Conservation (phyloP, 1,140 invertebrate species). For the Neodiprion virginianus region DNA sequence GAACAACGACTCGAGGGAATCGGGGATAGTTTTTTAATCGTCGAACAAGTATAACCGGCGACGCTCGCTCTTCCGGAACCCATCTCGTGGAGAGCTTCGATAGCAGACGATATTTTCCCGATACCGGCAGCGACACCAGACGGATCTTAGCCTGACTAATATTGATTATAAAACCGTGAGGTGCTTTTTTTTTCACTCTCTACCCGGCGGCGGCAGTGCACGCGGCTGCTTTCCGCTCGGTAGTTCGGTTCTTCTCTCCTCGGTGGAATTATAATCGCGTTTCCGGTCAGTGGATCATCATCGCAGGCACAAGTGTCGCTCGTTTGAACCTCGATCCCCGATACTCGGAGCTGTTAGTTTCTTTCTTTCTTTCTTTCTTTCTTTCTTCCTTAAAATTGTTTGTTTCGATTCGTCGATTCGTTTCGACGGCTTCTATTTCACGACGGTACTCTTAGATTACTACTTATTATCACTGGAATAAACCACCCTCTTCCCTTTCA, state of each 20-base stretch:
- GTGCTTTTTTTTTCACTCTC: conserved; percentile 28
- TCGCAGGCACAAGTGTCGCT: too few relatives aligned
- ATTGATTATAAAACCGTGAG: conserved; percentile 51
- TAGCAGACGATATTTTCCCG: conserved; percentile 6
- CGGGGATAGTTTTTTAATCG: neutral
- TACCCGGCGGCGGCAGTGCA: conserved; percentile 16
- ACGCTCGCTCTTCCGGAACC: neutral
- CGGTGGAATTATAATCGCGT: neutral
- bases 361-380: too few relatives aligned
- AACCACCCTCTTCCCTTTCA: too few relatives aligned
- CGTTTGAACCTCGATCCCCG: too few relatives aligned
- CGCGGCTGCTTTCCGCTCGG: neutral
- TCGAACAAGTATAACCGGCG: neutral
- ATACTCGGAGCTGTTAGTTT: too few relatives aligned
- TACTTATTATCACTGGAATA: too few relatives aligned
- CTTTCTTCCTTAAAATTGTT: too few relatives aligned
- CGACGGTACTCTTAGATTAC: too few relatives aligned
- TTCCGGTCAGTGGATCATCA: neutral
- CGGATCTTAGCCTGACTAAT: conserved; percentile 48
- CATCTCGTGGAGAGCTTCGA: neutral
- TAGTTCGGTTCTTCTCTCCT: neutral
- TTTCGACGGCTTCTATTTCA: too few relatives aligned
- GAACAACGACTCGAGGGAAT: neutral
- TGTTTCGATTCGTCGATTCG: too few relatives aligned
- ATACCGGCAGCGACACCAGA: conserved; percentile 38